A percentile compares a stretch with the other conserved stretches of the same genome.
Conservation (phyloP, 2,888 invertebrate genomes). For the Zygothrica quintamaculata region DNA sequence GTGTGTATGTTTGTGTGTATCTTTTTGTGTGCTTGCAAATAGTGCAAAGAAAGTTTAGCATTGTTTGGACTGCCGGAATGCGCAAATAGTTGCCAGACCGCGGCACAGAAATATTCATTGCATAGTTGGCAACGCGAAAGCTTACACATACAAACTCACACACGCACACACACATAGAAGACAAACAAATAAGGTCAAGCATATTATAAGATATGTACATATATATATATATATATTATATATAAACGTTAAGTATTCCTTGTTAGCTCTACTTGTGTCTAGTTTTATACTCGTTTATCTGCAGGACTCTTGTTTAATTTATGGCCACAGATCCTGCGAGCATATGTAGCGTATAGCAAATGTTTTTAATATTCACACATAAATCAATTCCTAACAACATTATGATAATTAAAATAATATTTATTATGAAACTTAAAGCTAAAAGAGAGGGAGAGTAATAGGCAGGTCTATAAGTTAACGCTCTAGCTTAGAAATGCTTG, state of each 20-base stretch:
- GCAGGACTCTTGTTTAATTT: too few relatives aligned
- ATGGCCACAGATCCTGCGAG: too few relatives aligned
- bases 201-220: constrained; percentile 16
- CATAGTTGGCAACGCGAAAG: constrained; percentile 23
- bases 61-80: constrained; percentile 26
- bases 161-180: background rate
- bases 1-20: too few relatives aligned
- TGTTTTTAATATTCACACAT: background rate
- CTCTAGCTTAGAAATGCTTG: too few relatives aligned
- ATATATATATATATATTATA: constrained; percentile 2
- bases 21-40: constrained; percentile 1
- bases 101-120: constrained; percentile 28
- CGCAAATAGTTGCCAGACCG: constrained; percentile 34
- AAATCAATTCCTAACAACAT: too few relatives aligned
- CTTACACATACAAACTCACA: background rate
- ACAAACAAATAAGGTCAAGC: background rate
- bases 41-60: constrained; percentile 25
- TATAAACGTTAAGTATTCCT: too few relatives aligned
- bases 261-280: background rate
- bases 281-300: too few relatives aligned
- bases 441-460: too few relatives aligned
- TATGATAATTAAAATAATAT: too few relatives aligned
- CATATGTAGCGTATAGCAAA: background rate
- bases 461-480: too few relatives aligned
- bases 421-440: too few relatives aligned